These are phyloP conservation scores for Electrophaes corylata DNA, from an alignment of 2,888 invertebrate genomes.

Conservation along the genomic window DNA sequence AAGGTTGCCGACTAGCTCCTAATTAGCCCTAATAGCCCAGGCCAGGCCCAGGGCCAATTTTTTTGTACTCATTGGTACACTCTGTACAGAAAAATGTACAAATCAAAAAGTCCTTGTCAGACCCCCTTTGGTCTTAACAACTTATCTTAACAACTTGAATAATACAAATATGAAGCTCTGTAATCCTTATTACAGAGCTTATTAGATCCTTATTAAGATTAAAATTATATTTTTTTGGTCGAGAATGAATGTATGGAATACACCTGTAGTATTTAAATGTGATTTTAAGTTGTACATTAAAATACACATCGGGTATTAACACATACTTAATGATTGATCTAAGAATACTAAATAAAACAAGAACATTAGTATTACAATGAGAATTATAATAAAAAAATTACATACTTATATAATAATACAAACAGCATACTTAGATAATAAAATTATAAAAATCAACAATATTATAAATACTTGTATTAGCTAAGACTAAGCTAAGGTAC, in stretches of 20 bases:
- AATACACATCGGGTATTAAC: constrained; percentile 1
- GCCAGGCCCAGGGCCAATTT: background rate
- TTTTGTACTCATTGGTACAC: background rate
- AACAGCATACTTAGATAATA: background rate
- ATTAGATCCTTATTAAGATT: background rate
- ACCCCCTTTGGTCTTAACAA: no score
- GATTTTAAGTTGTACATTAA: background rate
- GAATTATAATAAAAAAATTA: background rate
- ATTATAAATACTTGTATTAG: no score
- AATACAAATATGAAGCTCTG: no score
- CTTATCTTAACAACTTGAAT: no score
- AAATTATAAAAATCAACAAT: background rate
- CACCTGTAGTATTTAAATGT: background rate
- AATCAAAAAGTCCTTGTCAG: background rate
- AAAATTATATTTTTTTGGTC: constrained; percentile 1
- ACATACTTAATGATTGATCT: background rate
- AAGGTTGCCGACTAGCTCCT: no score
- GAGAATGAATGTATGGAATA: constrained; percentile 1
- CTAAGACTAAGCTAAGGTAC: no score
- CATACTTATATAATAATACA: constrained; percentile 1
- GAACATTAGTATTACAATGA: background rate
- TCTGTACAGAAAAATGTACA: background rate
- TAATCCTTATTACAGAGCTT: background rate
- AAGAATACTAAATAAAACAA: background rate
- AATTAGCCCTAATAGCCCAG: no score